phyloP scores from a whole-genome alignment of 2,797 vertebrate species.

The Phalanger gymnotis region DNA sequence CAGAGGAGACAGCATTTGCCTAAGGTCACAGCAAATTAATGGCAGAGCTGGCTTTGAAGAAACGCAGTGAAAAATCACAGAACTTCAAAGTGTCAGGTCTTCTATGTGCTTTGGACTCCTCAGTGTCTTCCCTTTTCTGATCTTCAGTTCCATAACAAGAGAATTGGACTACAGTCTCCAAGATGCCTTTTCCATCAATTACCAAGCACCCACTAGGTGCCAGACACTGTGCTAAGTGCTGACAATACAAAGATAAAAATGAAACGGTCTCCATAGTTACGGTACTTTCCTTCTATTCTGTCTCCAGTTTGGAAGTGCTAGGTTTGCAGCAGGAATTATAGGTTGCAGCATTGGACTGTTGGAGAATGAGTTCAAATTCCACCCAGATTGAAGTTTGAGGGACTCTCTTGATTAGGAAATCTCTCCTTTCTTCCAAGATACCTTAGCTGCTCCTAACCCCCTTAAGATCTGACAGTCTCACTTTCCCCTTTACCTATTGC shows the following conservation, averaged over 20 bases:
- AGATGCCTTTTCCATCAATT: background rate
- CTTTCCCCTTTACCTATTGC: background rate
- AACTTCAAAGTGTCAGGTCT: background rate
- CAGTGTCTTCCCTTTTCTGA: background rate
- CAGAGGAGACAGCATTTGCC: background rate
- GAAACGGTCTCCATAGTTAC: background rate
- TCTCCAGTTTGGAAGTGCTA: background rate
- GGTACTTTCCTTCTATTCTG: background rate
- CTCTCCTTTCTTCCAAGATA: background rate
- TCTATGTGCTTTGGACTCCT: background rate
- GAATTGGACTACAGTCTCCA: background rate
- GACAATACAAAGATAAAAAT: background rate
- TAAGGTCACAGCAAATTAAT: background rate
- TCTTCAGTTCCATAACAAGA: background rate
- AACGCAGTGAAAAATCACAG: background rate
- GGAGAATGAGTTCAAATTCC: background rate
- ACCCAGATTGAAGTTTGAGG: background rate
- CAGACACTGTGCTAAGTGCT: slow-evolving; percentile 1
- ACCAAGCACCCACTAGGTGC: background rate
- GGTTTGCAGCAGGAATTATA: background rate
- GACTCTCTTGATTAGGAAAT: background rate
- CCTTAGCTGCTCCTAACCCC: background rate
- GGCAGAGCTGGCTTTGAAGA: background rate
- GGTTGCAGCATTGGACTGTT: background rate
- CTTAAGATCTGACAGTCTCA: background rate